Evolutionary conservation across 2,113 vertebrate species (phyloP).

Genomic region (Boleophthalmus pectinirostris): DNA sequence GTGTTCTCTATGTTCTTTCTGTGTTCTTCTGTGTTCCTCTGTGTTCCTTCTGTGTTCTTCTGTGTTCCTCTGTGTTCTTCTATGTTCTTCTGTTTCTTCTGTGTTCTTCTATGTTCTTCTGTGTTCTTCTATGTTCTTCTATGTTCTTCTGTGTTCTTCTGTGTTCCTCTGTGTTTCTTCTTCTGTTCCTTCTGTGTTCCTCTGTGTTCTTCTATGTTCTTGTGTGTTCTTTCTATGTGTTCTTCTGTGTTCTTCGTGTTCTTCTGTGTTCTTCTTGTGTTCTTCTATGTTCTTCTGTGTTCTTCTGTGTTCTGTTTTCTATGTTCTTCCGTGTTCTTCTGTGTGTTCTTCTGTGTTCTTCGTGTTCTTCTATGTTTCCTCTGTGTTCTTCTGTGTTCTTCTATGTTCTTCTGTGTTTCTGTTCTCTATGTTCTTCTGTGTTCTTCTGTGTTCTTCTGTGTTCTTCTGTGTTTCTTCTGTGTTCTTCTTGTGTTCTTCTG

Average conservation of each 20-base stretch:
- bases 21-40: not conserved
- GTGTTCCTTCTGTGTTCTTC: not conserved
- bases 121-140: no score
- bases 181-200: no score
- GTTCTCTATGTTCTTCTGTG: no score
- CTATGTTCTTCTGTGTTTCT: not conserved
- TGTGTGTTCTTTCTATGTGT: conserved; percentile 45
- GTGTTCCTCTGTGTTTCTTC: not conserved
- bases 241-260: not conserved
- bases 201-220: rapidly evolving
- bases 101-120: not conserved
- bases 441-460: not conserved
- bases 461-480: not conserved
- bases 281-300: no score
- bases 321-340: not conserved
- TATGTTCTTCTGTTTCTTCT: no score
- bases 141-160: not conserved
- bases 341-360: not conserved
- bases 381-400: not conserved
- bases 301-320: rapidly evolving
- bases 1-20: no score
- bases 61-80: not conserved
- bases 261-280: rapidly evolving
- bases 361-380: no score
- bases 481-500: not conserved